Evolutionary conservation across 2,113 vertebrate genomes (phyloP).

Genomic region (Campylorhamphus procurvoides): DNA sequence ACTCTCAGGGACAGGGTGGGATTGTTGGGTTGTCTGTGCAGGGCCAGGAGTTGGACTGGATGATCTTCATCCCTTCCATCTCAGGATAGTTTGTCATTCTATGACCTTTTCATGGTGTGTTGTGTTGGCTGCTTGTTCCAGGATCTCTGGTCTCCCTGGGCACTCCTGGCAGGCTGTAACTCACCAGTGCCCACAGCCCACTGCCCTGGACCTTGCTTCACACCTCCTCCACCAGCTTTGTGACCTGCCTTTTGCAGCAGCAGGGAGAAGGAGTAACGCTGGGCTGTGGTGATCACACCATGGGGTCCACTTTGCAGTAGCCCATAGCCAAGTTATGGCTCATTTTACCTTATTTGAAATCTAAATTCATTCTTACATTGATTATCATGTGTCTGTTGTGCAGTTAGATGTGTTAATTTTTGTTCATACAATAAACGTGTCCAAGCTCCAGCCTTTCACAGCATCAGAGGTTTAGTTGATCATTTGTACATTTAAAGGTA

Average conservation of each 20-base stretch:
- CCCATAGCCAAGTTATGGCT: not conserved
- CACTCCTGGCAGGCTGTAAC: accelerated
- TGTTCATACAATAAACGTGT: not conserved
- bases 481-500: not conserved
- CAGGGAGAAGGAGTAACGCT: not conserved
- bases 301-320: not conserved
- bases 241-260: not conserved
- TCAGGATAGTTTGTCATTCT: not conserved
- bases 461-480: not conserved
- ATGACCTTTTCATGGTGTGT: not conserved
- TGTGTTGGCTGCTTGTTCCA: not conserved
- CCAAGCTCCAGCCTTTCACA: not conserved
- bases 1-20: too few species aligned
- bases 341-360: not conserved
- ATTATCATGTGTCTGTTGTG: not conserved
- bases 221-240: not conserved
- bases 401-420: not conserved
- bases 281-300: not conserved
- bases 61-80: not conserved
- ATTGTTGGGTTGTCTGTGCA: too few species aligned
- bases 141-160: not conserved
- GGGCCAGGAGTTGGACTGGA: accelerated
- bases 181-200: not conserved
- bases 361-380: not conserved
- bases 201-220: not conserved